These are phyloP conservation scores for Copsychus sechellarum DNA, from an alignment of 2,113 vertebrate species.

Conservation along the genomic window DNA sequence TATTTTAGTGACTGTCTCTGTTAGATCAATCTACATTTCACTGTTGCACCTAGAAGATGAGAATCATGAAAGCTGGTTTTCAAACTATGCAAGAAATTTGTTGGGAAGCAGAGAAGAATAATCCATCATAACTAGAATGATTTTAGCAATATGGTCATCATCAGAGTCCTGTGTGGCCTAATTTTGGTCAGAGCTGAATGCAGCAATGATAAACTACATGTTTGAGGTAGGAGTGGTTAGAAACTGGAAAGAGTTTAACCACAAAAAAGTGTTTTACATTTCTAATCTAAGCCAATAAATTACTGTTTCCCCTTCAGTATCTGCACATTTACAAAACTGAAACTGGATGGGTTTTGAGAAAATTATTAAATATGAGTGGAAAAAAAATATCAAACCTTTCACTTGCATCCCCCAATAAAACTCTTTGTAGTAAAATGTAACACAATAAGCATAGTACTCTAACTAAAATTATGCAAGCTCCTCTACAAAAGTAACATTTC, in stretches of 20 bases:
- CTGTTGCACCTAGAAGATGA: not conserved
- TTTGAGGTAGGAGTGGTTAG: constrained; percentile 3
- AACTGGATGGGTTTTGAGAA: not conserved
- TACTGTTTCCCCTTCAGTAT: not conserved
- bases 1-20: not conserved
- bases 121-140: not conserved
- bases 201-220: constrained; percentile 18
- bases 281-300: constrained; percentile 2
- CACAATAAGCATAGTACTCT: not conserved
- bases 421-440: not conserved
- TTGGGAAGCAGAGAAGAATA: not conserved
- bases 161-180: not conserved
- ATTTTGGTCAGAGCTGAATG: not conserved
- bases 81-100: not conserved
- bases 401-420: not conserved
- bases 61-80: not conserved
- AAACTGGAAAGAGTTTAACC: not conserved
- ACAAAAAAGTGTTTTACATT: not conserved
- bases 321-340: not conserved
- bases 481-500: not conserved
- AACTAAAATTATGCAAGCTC: not conserved
- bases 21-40: not conserved
- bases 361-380: not conserved
- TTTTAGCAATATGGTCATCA: not conserved
- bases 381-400: not conserved